phyloP scores from a whole-genome alignment of 2,888 invertebrate species.

The Xestia sexstrigata region DNA sequence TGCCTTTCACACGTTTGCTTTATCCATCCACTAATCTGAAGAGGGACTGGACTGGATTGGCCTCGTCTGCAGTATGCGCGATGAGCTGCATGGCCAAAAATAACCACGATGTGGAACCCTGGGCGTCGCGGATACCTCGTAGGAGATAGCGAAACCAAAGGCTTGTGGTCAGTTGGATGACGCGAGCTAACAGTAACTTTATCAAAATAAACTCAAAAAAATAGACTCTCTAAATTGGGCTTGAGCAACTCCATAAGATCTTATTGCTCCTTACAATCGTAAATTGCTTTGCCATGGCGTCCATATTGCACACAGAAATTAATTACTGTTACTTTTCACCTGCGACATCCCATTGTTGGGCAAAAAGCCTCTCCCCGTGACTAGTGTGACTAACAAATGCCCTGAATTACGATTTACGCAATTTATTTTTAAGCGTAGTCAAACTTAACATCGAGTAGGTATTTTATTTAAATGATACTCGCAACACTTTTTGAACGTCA shows the following conservation, averaged over 20 bases:
- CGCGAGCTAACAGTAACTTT: neutral
- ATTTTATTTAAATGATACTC: neutral
- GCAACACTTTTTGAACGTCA: neutral
- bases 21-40: neutral
- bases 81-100: neutral
- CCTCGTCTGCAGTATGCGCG: neutral
- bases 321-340: neutral
- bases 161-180: neutral
- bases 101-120: neutral
- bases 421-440: neutral
- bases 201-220: neutral
- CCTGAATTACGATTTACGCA: neutral
- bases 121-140: neutral
- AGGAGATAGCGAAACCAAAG: neutral
- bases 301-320: neutral
- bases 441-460: neutral
- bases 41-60: neutral
- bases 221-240: neutral
- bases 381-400: neutral
- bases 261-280: neutral
- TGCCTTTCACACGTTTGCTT: neutral
- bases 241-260: neutral
- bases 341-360: neutral
- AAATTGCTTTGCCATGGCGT: neutral
- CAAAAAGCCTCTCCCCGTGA: neutral